Evolutionary conservation across 1,140 invertebrate species (phyloP).

Genomic region (Dendroctonus valens): DNA sequence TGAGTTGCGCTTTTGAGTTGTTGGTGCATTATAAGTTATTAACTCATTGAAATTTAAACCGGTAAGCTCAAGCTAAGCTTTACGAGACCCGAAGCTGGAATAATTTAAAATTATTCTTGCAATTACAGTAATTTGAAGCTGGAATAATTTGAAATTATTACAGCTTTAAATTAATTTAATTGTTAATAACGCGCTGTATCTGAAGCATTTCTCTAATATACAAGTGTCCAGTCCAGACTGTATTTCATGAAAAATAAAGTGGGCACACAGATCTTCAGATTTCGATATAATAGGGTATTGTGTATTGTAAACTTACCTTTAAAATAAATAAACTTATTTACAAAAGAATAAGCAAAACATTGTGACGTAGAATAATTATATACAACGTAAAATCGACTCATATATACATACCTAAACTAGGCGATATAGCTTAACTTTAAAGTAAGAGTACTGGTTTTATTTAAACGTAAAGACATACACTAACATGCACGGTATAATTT

Average conservation of each 20-base stretch:
- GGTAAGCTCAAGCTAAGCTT: no score
- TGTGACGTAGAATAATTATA: conserved; percentile 25
- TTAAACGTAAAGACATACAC: conserved; percentile 28
- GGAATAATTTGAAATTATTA: no score
- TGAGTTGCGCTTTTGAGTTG: no score
- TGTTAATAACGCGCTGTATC: no score
- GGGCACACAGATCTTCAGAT: neutral
- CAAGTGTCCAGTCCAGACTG: no score
- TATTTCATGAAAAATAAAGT: conserved; percentile 1
- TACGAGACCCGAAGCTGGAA: no score
- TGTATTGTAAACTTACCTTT: conserved; percentile 13
- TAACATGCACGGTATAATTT: conserved; percentile 23
- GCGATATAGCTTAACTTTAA: conserved; percentile 26
- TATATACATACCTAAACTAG: conserved; percentile 37
- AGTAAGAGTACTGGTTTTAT: conserved; percentile 29
- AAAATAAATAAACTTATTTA: conserved; percentile 40
- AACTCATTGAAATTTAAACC: no score
- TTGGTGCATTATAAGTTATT: no score
- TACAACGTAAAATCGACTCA: conserved; percentile 33
- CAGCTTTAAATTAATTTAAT: no score
- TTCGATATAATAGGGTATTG: conserved; percentile 11
- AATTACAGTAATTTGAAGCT: no score
- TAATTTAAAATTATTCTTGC: no score
- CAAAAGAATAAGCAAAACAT: conserved; percentile 32
- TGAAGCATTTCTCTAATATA: no score